Evolutionary conservation across 2,888 invertebrate species (phyloP), one percentile per base, ranked within the genome.

Genomic region (Dynastes grantii): DNA sequence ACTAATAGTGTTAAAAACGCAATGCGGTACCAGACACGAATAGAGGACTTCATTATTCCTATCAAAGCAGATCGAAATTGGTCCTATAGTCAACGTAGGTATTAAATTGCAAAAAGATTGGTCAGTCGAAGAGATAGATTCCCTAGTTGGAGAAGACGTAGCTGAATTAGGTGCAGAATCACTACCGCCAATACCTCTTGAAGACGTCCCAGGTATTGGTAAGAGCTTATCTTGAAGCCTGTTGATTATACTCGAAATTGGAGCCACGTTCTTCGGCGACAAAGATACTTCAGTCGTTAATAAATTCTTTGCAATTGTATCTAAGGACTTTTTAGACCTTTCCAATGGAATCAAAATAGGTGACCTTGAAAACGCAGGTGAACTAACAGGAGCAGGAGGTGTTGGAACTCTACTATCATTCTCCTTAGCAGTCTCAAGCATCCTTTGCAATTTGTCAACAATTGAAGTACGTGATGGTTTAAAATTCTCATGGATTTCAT

Each of bases 401-500:
- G 22, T 49, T 6, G 55, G 16, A 16, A 22, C 9, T 8, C 22
- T 58, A 16, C 6, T 16, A 1, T 58, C 16, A 22, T 65, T 16
- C n/a, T 51, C 63, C 27, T 9, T 8, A 8, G 51, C 55, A 2
- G 45, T 73, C 4, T 76, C 79, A 22, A 79, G 51, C 16, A 61
- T 61, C 22, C 71, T 79, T 37, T 80, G 80, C 29, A 80, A 64
- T 37, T 76, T 80, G 70, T 81, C 80, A n/a, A 79, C 81, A 32
- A 80, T 77, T 0, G 81, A 81, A 32, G 80, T 82, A 65, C 88
- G 84, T 22, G 83, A 84, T 2, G 83, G 83, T 61, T 85, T 85
- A 22, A 88, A 83, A 2, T 84, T 84, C 81, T 86, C 85, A 78
- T 85, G 87, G 5, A 91, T 87, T 81, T 91, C 90, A 61, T 90